These are phyloP conservation scores for Sterna hirundo DNA, from an alignment of 2,113 vertebrate genomes.

Conservation along the genomic window DNA sequence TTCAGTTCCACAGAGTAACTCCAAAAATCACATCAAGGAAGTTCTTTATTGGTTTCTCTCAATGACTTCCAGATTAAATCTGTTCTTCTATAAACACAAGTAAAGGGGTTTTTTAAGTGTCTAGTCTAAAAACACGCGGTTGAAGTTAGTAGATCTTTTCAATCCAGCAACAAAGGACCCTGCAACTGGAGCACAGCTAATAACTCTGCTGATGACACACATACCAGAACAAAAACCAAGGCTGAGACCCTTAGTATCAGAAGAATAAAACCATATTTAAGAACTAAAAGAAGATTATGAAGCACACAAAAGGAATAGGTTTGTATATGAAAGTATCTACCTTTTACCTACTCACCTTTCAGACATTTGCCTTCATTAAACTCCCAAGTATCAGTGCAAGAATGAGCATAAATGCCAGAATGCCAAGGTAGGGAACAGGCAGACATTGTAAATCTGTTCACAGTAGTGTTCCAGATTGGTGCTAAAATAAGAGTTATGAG, in stretches of 20 bases:
- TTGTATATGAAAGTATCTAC: neutral
- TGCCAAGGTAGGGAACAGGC: conserved; percentile 28
- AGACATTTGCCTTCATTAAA: neutral
- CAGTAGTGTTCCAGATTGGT: conserved; percentile 28
- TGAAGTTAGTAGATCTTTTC: conserved; percentile 20
- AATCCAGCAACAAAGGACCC: conserved; percentile 11
- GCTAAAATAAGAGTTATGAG: conserved; percentile 51
- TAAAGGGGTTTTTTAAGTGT: neutral
- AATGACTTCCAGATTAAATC: conserved; percentile 50
- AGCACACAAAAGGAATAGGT: neutral
- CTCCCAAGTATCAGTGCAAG: neutral
- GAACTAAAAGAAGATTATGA: neutral
- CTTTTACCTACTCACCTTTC: neutral
- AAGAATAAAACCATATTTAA: conserved; percentile 29
- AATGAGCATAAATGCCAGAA: conserved; percentile 15
- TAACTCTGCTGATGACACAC: conserved; percentile 26
- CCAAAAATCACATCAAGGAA: conserved; percentile 38
- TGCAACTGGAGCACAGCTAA: neutral
- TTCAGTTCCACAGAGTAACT: conserved; percentile 3
- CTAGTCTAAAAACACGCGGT: neutral
- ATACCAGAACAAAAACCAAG: neutral
- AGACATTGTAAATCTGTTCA: conserved; percentile 31
- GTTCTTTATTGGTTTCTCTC: conserved; percentile 35
- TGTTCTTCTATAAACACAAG: neutral
- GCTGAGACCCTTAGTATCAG: neutral